phyloP scores from a whole-genome alignment of 2,113 vertebrate species.

The Sebastes schlegelii region DNA sequence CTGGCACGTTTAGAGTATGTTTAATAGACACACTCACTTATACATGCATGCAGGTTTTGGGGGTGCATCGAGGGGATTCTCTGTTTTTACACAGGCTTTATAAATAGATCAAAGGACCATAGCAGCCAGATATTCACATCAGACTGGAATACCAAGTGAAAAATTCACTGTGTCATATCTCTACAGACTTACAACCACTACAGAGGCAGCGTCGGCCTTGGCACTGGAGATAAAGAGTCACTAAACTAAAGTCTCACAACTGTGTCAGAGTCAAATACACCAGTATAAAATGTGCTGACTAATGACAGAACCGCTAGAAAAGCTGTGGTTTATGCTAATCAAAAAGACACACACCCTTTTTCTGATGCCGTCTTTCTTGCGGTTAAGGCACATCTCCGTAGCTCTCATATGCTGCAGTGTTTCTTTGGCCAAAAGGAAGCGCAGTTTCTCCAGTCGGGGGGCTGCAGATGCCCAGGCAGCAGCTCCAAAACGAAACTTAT shows the following conservation, averaged over 20 bases:
- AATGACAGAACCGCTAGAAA: conserved; percentile 5
- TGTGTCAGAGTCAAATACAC: neutral
- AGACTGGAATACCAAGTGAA: conserved; percentile 65
- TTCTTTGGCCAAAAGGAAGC: conserved; percentile 91
- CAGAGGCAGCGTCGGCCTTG: conserved; percentile 20
- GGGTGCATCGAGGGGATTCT: conserved; percentile 50
- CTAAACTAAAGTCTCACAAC: conserved; percentile 19
- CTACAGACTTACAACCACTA: conserved; percentile 40
- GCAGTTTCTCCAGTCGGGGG: conserved; percentile 91
- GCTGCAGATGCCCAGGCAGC: conserved; percentile 90
- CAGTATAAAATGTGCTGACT: neutral
- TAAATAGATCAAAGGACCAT: conserved; percentile 74
- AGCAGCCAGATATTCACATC: conserved; percentile 59
- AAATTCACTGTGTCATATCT: conserved; percentile 43
- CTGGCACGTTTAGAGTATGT: conserved; percentile 14
- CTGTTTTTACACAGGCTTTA: conserved; percentile 63
- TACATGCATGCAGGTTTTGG: conserved; percentile 55
- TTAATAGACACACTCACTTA: conserved; percentile 35
- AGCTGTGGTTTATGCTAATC: neutral
- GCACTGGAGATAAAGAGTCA: conserved; percentile 6
- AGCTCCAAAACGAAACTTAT: conserved; percentile 89
- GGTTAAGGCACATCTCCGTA: conserved; percentile 91
- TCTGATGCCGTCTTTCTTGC: conserved; percentile 86
- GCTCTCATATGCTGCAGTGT: conserved; percentile 93
- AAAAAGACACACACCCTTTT: conserved; percentile 74